phyloP scores from a whole-genome alignment of 2,113 vertebrate genomes.

The Dendrocopos noguchii region DNA sequence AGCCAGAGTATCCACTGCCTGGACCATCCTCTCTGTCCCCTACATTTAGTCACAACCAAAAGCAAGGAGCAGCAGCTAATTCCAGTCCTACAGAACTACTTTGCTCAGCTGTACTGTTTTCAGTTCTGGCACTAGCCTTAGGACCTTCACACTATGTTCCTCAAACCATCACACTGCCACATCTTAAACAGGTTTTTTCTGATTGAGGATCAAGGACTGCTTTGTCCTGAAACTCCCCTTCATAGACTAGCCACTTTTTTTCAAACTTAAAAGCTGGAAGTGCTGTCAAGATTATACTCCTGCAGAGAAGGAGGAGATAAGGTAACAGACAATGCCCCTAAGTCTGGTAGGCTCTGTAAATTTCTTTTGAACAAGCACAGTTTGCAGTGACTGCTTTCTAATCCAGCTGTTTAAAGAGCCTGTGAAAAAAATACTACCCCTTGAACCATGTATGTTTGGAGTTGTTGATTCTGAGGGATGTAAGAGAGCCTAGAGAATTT shows the following conservation, averaged over 20 bases:
- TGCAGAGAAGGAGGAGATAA: neutral
- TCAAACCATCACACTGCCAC: neutral
- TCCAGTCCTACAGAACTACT: neutral
- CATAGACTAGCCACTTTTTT: slow-evolving; percentile 20
- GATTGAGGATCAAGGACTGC: neutral
- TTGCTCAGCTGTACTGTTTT: neutral
- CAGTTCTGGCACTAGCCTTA: neutral
- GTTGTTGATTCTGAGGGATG: neutral
- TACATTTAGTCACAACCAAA: neutral
- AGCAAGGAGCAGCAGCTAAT: neutral
- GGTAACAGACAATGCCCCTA: neutral
- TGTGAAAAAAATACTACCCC: neutral
- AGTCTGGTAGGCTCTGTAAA: neutral
- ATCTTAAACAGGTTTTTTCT: neutral
- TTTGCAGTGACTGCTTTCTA: neutral
- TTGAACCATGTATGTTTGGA: neutral
- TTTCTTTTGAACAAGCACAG: neutral
- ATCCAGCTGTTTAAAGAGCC: neutral
- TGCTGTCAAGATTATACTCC: neutral
- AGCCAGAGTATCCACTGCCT: neutral
- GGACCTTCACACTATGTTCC: neutral
- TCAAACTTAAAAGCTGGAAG: slow-evolving; percentile 13
- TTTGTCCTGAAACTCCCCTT: slow-evolving; percentile 40
- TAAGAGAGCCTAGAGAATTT: neutral
- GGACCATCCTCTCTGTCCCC: neutral